Base-by-base conservation (phyloP, 2,888 invertebrate genomes). In the Sthenelais limicola region DNA sequence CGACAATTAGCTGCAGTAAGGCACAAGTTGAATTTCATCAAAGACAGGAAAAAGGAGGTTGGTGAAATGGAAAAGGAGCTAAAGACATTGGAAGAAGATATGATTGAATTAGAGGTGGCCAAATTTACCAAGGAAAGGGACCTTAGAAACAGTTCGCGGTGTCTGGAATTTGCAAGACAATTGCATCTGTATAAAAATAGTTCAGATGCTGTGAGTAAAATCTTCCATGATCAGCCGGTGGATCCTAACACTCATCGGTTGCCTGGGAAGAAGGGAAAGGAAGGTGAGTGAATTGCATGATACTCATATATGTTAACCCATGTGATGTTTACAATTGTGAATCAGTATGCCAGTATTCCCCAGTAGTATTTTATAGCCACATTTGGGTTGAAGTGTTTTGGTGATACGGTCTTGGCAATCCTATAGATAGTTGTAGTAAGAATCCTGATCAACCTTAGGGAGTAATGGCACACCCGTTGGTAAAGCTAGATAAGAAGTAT, bases 161-260 rank as follows among this genome's bases (percentile, higher is more conserved):
- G 26, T 1, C 73, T 82, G 28, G 82, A 82, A 70, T 49, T 82
- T 28, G 83, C 85, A 2, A 73, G 80, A 38, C 62, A 79, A 54
- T 79, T 85, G 18, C 72, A 79, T 48, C 74, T 82, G 30, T 82
- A 79, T 68, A 85, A 85, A 73, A 82, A 78, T 0, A 82, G 82
- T 68, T 82, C 79, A 24, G 85, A 85, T 56, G 78, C 80, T 4
- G 80, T 84, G 21, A 80, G 81, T 67, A 83, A 83, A 74, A 82
- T 85, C 5, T 85, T 80, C 75, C 81, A 84, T 76, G 79, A 80
- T 56, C 78, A 83, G 52, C 84, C 83, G 0, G 77, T 84, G 38
- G 73, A 68, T 26, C 43, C 74, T 52, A 74, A 70, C 74, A 56
- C 38, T 21, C n/a, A 71, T 15, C 49, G 77, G 33, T 33, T 77